Percentiles rank a stretch among this genome's conserved stretches.
Evolutionary conservation across 2,888 invertebrate genomes (phyloP).

Genomic region (Cylindroiulus punctatus): DNA sequence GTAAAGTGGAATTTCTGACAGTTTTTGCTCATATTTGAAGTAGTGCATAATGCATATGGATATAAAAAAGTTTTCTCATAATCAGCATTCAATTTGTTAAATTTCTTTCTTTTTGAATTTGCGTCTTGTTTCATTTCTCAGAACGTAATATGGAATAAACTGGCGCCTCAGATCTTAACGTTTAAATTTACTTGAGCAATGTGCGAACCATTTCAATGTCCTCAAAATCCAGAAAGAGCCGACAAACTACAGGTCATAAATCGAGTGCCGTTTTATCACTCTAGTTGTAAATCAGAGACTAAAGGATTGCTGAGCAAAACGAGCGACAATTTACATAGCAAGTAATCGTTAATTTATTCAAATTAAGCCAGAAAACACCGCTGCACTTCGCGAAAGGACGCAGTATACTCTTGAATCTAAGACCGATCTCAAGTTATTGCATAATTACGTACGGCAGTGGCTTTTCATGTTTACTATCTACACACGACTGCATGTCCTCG

Average conservation of each 20-base stretch:
- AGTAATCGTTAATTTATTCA: constrained; percentile 40
- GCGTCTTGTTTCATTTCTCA: too few relatives aligned
- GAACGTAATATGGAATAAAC: too few relatives aligned
- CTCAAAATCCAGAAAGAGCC: background rate
- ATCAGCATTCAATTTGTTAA: too few relatives aligned
- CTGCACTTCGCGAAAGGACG: background rate
- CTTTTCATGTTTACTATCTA: background rate
- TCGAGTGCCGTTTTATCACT: constrained; percentile 24
- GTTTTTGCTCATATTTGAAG: too few relatives aligned
- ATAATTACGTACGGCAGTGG: background rate
- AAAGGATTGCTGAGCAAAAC: constrained; percentile 5
- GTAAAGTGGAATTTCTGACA: too few relatives aligned
- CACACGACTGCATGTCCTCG: background rate
- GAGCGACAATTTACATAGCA: constrained; percentile 33
- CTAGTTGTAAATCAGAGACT: background rate
- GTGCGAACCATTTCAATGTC: background rate
- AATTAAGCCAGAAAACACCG: background rate
- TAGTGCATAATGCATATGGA: too few relatives aligned
- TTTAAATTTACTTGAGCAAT: background rate
- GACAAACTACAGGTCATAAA: background rate
- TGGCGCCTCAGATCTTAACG: too few relatives aligned
- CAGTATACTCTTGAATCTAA: background rate
- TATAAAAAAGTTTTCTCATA: too few relatives aligned
- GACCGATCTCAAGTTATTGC: background rate
- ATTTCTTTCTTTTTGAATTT: too few relatives aligned